These are phyloP conservation scores for Drosophila erecta DNA, from an alignment of 1,140 invertebrate genomes.

Conservation along the genomic window DNA sequence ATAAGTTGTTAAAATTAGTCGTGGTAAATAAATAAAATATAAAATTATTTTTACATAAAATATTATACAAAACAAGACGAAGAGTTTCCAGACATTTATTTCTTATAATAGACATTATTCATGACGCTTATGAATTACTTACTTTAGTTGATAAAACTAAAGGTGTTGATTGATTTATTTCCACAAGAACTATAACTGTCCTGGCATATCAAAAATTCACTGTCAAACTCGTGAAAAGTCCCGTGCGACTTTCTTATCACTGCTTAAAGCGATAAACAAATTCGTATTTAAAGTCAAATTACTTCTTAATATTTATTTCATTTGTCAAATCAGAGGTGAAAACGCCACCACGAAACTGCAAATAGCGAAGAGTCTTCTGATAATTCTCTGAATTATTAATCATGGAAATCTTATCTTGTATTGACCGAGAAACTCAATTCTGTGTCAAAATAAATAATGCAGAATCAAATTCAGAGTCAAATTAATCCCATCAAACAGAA, in stretches of 20 bases:
- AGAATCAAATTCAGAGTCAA: constrained; percentile 20
- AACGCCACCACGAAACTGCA: neutral
- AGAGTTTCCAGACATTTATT: no score
- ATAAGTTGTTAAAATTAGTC: neutral
- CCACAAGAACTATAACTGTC: neutral
- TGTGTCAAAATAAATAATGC: constrained; percentile 34
- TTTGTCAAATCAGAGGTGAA: constrained; percentile 24
- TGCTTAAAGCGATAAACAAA: constrained; percentile 2
- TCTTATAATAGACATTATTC: no score
- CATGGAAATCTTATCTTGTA: constrained; percentile 13
- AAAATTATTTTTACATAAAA: no score
- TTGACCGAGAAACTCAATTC: neutral
- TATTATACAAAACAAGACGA: no score
- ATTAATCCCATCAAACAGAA: neutral
- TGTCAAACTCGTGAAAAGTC: neutral
- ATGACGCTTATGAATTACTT: no score
- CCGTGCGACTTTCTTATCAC: constrained; percentile 1
- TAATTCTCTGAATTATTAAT: neutral
- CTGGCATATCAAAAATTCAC: neutral
- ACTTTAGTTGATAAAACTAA: no score
- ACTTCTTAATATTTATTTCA: constrained; percentile 20
- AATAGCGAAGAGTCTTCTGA: constrained; percentile 8
- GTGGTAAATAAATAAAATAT: no score
- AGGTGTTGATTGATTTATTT: neutral
- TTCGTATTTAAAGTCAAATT: constrained; percentile 8